Evolutionary conservation across 1,140 invertebrate genomes (phyloP).

Genomic region (Hydropsyche tenuis): DNA sequence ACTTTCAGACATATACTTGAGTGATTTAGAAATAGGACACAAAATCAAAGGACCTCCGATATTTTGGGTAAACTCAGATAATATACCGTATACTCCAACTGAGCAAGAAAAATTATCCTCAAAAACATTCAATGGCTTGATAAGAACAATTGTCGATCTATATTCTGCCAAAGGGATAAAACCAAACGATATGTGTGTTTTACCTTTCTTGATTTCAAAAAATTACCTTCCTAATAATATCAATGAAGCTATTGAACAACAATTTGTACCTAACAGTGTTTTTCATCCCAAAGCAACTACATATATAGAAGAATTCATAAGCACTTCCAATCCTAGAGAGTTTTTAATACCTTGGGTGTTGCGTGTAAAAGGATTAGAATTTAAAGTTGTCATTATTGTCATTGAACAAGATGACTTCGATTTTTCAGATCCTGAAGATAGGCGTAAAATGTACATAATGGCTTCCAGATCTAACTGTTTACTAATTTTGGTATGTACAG

Average conservation of each 20-base stretch:
- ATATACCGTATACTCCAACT: not conserved
- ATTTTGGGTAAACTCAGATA: slow-evolving; percentile 51
- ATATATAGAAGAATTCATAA: slow-evolving; percentile 53
- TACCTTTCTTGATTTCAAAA: slow-evolving; percentile 53
- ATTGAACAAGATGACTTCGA: slow-evolving; percentile 54
- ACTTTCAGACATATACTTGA: slow-evolving; percentile 47
- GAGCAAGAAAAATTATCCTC: slow-evolving; percentile 30
- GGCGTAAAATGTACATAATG: slow-evolving; percentile 53
- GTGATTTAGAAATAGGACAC: slow-evolving; percentile 50
- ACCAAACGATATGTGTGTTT: slow-evolving; percentile 53
- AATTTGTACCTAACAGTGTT: slow-evolving; percentile 52
- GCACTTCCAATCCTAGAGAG: slow-evolving; percentile 47
- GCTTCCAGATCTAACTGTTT: slow-evolving; percentile 54
- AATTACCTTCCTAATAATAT: slow-evolving; percentile 48
- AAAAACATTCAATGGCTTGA: slow-evolving; percentile 38
- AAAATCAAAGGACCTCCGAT: slow-evolving; percentile 52
- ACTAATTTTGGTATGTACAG: slow-evolving; percentile 52
- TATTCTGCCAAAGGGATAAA: slow-evolving; percentile 54
- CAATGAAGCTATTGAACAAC: slow-evolving; percentile 50
- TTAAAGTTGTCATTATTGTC: slow-evolving; percentile 54
- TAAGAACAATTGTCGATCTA: slow-evolving; percentile 53
- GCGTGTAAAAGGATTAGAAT: slow-evolving; percentile 54
- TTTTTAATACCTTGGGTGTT: slow-evolving; percentile 54
- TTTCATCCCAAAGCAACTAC: slow-evolving; percentile 51
- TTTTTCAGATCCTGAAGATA: slow-evolving; percentile 52